A percentile compares a stretch with the other conserved stretches of the same genome.
These are phyloP conservation scores for Manduca sexta DNA, from an alignment of 1,140 invertebrate species.

Conservation along the genomic window DNA sequence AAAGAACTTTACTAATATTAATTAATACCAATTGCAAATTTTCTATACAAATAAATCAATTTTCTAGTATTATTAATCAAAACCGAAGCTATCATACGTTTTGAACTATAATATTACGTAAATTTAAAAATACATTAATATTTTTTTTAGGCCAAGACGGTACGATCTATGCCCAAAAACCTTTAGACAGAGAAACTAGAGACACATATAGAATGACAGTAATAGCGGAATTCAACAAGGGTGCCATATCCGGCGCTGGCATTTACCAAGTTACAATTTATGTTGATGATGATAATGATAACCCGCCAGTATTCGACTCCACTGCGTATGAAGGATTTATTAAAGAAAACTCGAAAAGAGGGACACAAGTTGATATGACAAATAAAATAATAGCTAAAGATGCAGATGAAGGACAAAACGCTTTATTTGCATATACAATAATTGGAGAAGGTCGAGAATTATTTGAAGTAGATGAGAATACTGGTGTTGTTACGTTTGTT, in stretches of 20 bases:
- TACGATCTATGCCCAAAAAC: slow-evolving; percentile 82
- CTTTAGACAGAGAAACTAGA: slow-evolving; percentile 84
- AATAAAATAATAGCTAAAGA: slow-evolving; percentile 81
- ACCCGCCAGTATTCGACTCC: slow-evolving; percentile 86
- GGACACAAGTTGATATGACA: slow-evolving; percentile 82
- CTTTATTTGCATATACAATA: slow-evolving; percentile 82
- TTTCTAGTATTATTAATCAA: too few species aligned
- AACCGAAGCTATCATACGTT: too few species aligned
- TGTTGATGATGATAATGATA: slow-evolving; percentile 93
- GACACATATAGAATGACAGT: slow-evolving; percentile 85
- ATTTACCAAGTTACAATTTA: slow-evolving; percentile 85
- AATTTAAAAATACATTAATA: slow-evolving; percentile 9
- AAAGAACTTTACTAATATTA: too few species aligned
- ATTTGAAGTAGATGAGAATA: slow-evolving; percentile 83
- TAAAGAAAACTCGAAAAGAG: slow-evolving; percentile 82
- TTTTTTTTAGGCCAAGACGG: slow-evolving; percentile 77
- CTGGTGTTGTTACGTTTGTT: slow-evolving; percentile 77
- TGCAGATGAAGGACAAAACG: slow-evolving; percentile 85
- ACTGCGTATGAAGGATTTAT: slow-evolving; percentile 84
- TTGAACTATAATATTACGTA: too few species aligned
- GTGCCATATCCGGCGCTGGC: slow-evolving; percentile 77
- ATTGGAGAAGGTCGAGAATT: slow-evolving; percentile 83
- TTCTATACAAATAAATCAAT: too few species aligned
- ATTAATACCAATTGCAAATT: too few species aligned
- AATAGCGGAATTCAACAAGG: slow-evolving; percentile 82